Percentiles rank a stretch among this genome's conserved stretches.
Conservation (phyloP, 2,888 invertebrate genomes). For the Seladonia tumulorum region DNA sequence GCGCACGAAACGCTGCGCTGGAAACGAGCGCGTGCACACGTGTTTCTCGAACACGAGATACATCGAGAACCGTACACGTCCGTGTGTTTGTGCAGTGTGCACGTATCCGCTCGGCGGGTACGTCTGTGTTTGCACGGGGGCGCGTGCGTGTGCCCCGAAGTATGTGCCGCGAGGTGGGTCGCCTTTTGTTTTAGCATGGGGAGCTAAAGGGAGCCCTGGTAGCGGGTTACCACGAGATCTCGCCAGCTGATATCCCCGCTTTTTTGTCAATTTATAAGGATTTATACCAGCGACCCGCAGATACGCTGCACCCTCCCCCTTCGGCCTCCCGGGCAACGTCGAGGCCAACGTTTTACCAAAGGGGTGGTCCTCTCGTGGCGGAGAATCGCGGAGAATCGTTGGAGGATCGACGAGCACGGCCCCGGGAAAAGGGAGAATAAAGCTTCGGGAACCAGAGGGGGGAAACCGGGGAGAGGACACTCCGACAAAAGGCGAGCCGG, state of each 20-base stretch:
- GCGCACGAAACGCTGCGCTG: constrained; percentile 33
- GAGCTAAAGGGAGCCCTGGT: constrained; percentile 65
- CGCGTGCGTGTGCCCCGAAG: constrained; percentile 51
- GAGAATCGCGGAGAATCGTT: constrained; percentile 24
- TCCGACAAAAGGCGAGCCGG: constrained; percentile 49
- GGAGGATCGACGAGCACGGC: constrained; percentile 41
- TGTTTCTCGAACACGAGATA: constrained; percentile 29
- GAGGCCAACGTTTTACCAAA: constrained; percentile 57
- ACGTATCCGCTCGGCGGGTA: background rate
- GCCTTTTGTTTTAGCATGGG: constrained; percentile 77
- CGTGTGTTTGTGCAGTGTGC: background rate
- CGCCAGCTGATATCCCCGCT: constrained; percentile 77
- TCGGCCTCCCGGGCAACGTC: background rate
- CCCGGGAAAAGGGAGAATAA: constrained; percentile 62
- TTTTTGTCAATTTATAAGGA: constrained; percentile 83
- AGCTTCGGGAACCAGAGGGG: constrained; percentile 41
- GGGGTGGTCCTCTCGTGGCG: constrained; percentile 64
- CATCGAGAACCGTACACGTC: background rate
- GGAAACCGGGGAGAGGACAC: constrained; percentile 11
- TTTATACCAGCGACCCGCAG: constrained; percentile 79
- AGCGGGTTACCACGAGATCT: constrained; percentile 79
- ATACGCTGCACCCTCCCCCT: constrained; percentile 59
- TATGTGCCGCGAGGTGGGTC: constrained; percentile 66
- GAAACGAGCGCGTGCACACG: constrained; percentile 48
- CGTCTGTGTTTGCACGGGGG: background rate